Percentiles rank a stretch among this genome's conserved stretches.
These are phyloP conservation scores for Laterallus jamaicensis DNA, from an alignment of 2,113 vertebrate species.

Conservation along the genomic window DNA sequence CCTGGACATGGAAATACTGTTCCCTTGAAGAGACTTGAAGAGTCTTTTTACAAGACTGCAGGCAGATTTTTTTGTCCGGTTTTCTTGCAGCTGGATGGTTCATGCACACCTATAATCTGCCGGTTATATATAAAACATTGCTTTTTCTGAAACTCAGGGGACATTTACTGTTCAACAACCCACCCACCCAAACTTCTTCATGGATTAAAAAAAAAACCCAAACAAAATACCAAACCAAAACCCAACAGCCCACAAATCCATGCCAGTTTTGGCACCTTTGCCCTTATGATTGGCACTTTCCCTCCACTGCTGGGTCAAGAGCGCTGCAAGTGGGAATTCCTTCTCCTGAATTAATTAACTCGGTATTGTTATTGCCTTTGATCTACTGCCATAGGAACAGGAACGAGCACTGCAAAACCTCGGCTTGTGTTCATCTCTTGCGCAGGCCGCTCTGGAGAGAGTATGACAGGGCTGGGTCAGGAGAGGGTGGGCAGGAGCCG, in stretches of 20 bases:
- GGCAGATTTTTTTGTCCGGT: background rate
- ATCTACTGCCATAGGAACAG: conserved; percentile 61
- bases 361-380: conserved; percentile 53
- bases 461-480: conserved; percentile 25
- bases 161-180: background rate
- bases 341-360: conserved; percentile 59
- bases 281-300: conserved; percentile 33
- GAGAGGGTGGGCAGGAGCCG: conserved; percentile 17
- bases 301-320: conserved; percentile 25
- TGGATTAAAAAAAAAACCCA: background rate
- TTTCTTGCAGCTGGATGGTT: background rate
- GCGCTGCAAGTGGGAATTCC: conserved; percentile 55
- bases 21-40: background rate
- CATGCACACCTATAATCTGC: background rate
- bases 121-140: background rate
- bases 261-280: background rate
- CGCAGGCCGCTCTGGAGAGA: conserved; percentile 20
- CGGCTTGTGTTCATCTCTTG: conserved; percentile 33
- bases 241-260: background rate
- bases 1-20: background rate
- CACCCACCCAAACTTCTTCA: background rate
- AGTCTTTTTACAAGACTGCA: background rate
- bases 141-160: background rate
- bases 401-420: conserved; percentile 14
- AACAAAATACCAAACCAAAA: no score